A percentile compares a stretch with the other conserved stretches of the same genome.
Evolutionary conservation across 2,888 invertebrate species (phyloP).

Genomic region (Heliconius ethilla): DNA sequence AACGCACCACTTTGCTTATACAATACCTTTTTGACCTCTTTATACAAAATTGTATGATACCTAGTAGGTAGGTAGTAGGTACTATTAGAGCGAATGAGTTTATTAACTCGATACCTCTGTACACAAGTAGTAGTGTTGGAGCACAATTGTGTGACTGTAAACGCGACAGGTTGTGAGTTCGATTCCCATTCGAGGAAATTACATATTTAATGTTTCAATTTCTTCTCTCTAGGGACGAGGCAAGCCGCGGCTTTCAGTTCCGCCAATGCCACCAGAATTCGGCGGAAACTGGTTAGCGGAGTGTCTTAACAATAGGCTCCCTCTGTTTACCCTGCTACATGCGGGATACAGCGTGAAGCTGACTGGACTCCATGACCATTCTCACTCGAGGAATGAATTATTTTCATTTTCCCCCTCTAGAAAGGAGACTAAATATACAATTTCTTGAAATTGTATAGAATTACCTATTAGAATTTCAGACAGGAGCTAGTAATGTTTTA

Average conservation of each 20-base stretch:
- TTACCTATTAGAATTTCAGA: neutral
- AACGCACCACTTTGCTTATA: slow-evolving; percentile 46
- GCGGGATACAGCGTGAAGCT: neutral
- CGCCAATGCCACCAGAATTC: neutral
- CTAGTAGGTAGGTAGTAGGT: too few relatives aligned
- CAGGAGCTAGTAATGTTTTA: neutral
- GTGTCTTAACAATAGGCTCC: neutral
- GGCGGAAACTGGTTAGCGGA: neutral
- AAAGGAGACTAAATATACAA: neutral
- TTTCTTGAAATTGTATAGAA: neutral
- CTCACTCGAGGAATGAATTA: neutral
- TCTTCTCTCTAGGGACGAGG: neutral
- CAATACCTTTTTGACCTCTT: slow-evolving; percentile 32
- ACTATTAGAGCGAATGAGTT: neutral
- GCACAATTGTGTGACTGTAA: neutral
- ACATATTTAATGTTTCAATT: neutral
- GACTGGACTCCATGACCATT: neutral
- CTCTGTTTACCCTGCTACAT: neutral
- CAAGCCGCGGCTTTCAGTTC: neutral
- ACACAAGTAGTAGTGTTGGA: neutral
- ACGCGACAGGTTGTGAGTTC: neutral
- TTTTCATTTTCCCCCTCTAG: neutral
- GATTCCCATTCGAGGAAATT: neutral
- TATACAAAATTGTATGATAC: slow-evolving; percentile 8
- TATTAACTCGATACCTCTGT: neutral